Percentiles rank a stretch among this genome's conserved stretches.
phyloP scores from a whole-genome alignment of 2,797 vertebrate species.

The Hylomyscus alleni region DNA sequence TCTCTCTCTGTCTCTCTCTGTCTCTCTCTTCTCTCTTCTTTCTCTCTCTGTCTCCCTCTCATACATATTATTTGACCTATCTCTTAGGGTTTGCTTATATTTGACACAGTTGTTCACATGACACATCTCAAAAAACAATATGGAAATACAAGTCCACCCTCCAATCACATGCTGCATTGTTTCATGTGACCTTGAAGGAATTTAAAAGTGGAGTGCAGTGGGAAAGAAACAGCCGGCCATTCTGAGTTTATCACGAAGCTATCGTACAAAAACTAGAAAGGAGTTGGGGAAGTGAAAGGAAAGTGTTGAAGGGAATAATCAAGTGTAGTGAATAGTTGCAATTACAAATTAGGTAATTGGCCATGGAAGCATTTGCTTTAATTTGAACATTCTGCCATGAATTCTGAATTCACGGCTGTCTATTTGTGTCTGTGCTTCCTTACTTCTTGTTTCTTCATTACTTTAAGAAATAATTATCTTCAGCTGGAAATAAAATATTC shows the following conservation, averaged over 20 bases:
- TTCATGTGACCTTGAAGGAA: not conserved
- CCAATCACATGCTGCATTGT: not conserved
- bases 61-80: not conserved
- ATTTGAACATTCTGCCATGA: slow-evolving; percentile 66
- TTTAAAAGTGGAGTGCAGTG: not conserved
- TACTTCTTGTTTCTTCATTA: slow-evolving; percentile 56
- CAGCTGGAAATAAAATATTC: slow-evolving; percentile 69
- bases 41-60: not conserved
- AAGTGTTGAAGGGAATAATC: slow-evolving; percentile 74
- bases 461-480: slow-evolving; percentile 78
- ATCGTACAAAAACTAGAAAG: slow-evolving; percentile 12
- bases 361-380: slow-evolving; percentile 71
- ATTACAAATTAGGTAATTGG: slow-evolving; percentile 80
- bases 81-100: not conserved
- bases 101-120: not conserved
- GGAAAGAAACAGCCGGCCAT: not conserved
- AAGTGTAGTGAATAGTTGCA: slow-evolving; percentile 71
- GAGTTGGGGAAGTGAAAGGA: not conserved
- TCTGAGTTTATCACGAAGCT: slow-evolving; percentile 23
- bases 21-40: not conserved
- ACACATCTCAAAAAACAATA: slow-evolving; percentile 1
- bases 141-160: not conserved
- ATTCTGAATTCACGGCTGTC: slow-evolving; percentile 67
- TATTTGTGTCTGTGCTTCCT: slow-evolving; percentile 49
- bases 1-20: not conserved